Base-by-base conservation (phyloP, 2,113 vertebrate genomes). In the Siniperca knerii region DNA sequence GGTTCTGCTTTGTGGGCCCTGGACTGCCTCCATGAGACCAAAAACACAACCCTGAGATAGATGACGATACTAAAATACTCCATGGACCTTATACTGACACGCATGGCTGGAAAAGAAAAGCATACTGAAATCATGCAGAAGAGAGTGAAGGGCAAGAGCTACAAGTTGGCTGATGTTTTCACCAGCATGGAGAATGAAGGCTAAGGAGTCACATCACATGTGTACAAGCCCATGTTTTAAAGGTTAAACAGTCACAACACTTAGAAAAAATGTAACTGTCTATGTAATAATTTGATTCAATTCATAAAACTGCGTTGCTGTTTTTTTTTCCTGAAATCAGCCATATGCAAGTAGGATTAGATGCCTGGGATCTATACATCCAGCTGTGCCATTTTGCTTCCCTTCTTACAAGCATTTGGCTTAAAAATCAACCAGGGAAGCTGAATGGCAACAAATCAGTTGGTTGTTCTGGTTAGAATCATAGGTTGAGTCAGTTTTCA, bases 81-180 rank as follows among this genome's bases (percentile, higher is more conserved):
- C 64, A 60, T 29, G 33, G 70, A 75, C 55, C 76, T 79, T 75
- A 29, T 52, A 73, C 73, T 67, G 54, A 72, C 61, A 48, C 9
- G 48, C 83, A 75, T 89, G 48, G 58, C 37, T 85, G 65, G 37
- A 89, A 90, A 82, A 81, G 25, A 62, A 80, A 81, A 66, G 44
- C 66, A 66, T 77, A 18, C 18, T 60, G 7, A 55, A 79, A 61
- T 52, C 21, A 62, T 44, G 8, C 25, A 25, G 35, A 29, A 29
- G 11, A 65, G n/a, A 15, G 46, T 46, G 18, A 21, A 57, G 11
- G 18, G 6, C 10, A 21, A 40, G 44, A 76, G n/a, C 25, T 21
- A 29, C 54, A 35, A 71, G 23, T 29, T 54, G 58, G 8, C 8
- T 10, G 23, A 44, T 54, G 8, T n/a, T 65, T 73, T 80, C 58